Evolutionary conservation across 2,888 invertebrate species (phyloP).

Genomic region (Gortyna flavago): DNA sequence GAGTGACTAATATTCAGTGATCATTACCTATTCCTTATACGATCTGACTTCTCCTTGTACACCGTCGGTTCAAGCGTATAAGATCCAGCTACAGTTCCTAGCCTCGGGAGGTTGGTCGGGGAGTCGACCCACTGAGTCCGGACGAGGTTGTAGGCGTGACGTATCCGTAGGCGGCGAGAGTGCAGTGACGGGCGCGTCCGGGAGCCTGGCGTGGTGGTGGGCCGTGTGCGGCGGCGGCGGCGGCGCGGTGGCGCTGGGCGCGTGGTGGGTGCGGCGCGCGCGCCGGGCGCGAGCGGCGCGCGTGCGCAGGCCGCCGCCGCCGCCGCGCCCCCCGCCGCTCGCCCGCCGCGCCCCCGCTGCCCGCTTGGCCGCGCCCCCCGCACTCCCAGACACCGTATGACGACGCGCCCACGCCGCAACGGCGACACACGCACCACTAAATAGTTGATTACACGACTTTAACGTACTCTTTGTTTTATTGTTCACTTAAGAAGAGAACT

Average conservation of each 20-base stretch:
- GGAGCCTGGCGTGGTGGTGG: slow-evolving; percentile 72
- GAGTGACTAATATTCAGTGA: too few relatives aligned
- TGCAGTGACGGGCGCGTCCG: slow-evolving; percentile 67
- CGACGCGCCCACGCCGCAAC: slow-evolving; percentile 72
- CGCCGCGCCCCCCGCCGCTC: slow-evolving; percentile 82
- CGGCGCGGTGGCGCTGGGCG: slow-evolving; percentile 69
- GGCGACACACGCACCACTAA: slow-evolving; percentile 69
- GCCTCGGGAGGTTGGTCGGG: slow-evolving; percentile 26
- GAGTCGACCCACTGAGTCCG: slow-evolving; percentile 39
- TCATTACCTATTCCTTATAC: slow-evolving; percentile 10
- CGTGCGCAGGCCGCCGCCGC: slow-evolving; percentile 78
- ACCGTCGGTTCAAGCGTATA: neutral
- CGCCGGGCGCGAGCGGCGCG: slow-evolving; percentile 71
- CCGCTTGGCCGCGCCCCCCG: slow-evolving; percentile 78
- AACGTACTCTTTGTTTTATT: slow-evolving; percentile 76
- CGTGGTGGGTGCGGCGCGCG: slow-evolving; percentile 72
- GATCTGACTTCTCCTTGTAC: slow-evolving; percentile 40
- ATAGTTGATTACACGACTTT: slow-evolving; percentile 84
- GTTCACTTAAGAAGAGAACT: neutral
- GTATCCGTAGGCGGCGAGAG: slow-evolving; percentile 77
- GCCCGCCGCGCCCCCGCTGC: slow-evolving; percentile 85
- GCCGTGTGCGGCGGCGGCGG: slow-evolving; percentile 75
- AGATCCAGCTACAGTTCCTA: slow-evolving; percentile 27
- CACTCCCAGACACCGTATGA: slow-evolving; percentile 85
- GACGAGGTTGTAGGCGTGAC: slow-evolving; percentile 67